Evolutionary conservation across 2,888 invertebrate species (phyloP), one percentile per base, ranked within the genome.

Genomic region (Acleris sparsana): DNA sequence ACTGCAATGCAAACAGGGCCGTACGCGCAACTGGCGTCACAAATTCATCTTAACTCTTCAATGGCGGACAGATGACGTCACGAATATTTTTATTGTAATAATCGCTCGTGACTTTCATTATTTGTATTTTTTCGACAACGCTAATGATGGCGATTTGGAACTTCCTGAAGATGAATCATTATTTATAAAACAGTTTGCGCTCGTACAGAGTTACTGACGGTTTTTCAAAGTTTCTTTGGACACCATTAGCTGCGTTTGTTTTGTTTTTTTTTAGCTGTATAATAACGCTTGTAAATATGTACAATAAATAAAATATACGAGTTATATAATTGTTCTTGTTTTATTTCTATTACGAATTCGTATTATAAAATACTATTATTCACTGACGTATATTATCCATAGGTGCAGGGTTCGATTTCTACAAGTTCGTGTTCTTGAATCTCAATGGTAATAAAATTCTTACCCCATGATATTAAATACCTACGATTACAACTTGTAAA

Each of bases 211-310:
- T 39, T 22, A 59, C 22, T 44, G 44, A 52, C 51, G 43, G 22
- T 43, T 11, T 72, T 57, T 71, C 68, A 70, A 72, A 43, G 33
- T 39, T 25, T 61, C 62, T 46, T 18, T 18, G 29, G 55, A 61
- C 55, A 53, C 68, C 39, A 51, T 57, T 56, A 51, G 29, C 68
- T 63, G 53, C 57, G 69, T 69, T 56, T 70, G 62, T 62, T 69
- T 49, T 67, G 51, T 60, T 75, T 73, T 75, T 71, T 75, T 76
- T 71, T 80, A 79, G 83, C 80, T 84, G 79, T 86, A 85, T 80
- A 71, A 79, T 71, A 76, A 83, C 79, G 85, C 85, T 89, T 90
- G 91, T 90, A 90, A 89, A 91, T 91, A 91, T 90, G 89, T 90
- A 87, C 84, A 87, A 87, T 89, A 88, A 87, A 88, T 63, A 75